Evolutionary conservation across 1,140 invertebrate species (phyloP).

Genomic region (Antheraea pernyi): DNA sequence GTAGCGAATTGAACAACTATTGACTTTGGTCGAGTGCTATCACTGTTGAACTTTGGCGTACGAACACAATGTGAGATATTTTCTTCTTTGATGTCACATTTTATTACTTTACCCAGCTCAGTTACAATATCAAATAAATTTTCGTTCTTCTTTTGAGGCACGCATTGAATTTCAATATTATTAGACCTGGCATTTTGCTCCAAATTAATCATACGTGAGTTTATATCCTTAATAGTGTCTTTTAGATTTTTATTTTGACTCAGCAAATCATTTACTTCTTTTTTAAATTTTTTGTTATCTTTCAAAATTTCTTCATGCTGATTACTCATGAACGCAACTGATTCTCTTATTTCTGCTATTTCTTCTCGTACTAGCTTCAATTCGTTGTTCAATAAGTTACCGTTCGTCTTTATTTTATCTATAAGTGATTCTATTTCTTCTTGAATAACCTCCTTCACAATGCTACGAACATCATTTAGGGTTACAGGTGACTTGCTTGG

Average conservation of each 20-base stretch:
- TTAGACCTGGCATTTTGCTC: conserved; percentile 29
- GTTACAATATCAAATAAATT: not conserved
- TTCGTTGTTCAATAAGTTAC: conserved; percentile 15
- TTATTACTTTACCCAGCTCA: not conserved
- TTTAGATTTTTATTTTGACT: conserved; percentile 21
- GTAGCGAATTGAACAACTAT: conserved; percentile 7
- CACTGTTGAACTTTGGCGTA: not conserved
- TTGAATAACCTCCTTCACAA: conserved; percentile 10
- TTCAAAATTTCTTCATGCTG: conserved; percentile 27
- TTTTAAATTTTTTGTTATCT: conserved; percentile 20
- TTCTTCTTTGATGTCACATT: not conserved
- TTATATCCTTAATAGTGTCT: conserved; percentile 19
- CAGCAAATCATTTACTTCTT: conserved; percentile 21
- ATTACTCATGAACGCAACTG: conserved; percentile 25
- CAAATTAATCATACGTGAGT: conserved; percentile 21
- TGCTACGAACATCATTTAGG: too few species aligned
- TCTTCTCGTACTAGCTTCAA: conserved; percentile 26
- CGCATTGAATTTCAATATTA: conserved; percentile 35
- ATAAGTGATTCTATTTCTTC: conserved; percentile 7
- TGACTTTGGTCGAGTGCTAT: not conserved
- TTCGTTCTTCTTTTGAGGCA: conserved; percentile 4
- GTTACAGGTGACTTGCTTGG: not conserved
- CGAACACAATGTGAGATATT: conserved; percentile 4
- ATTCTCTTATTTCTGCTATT: conserved; percentile 26
- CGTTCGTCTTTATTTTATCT: conserved; percentile 3